Percentiles rank a stretch among this genome's conserved stretches.
Evolutionary conservation across 2,888 invertebrate species (phyloP).

Genomic region (Temnothorax unifasciatus): DNA sequence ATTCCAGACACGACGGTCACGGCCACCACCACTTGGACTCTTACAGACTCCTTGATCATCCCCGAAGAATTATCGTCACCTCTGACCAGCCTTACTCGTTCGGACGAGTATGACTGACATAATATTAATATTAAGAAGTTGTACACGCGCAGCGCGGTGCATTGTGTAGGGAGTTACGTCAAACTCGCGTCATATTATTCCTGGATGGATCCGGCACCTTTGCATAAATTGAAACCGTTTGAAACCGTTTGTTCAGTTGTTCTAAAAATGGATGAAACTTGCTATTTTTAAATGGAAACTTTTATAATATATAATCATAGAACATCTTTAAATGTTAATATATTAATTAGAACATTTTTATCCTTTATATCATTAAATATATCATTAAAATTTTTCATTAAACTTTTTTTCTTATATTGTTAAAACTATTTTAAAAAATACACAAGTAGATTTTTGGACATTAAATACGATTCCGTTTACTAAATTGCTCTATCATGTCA

Average conservation of each 20-base stretch:
- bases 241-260: conserved; percentile 2
- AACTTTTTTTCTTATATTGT: background rate
- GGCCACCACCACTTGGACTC: conserved; percentile 81
- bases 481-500: background rate
- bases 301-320: background rate
- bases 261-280: conserved; percentile 25
- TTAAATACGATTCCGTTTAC: no score
- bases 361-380: background rate
- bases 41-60: conserved; percentile 82
- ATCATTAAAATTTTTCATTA: background rate
- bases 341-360: background rate
- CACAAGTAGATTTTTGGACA: background rate
- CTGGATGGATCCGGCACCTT: conserved; percentile 29
- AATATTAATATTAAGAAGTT: conserved; percentile 77
- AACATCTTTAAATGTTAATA: background rate
- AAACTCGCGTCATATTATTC: conserved; percentile 70
- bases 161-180: conserved; percentile 64
- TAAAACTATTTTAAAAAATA: background rate
- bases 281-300: background rate
- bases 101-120: conserved; percentile 72
- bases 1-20: conserved; percentile 79
- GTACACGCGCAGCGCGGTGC: background rate
- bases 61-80: conserved; percentile 81
- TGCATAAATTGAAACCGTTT: background rate
- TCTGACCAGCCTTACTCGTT: conserved; percentile 72